These are phyloP conservation scores for Pristionchus exspectatus DNA, from an alignment of 2,888 invertebrate genomes.

Conservation along the genomic window DNA sequence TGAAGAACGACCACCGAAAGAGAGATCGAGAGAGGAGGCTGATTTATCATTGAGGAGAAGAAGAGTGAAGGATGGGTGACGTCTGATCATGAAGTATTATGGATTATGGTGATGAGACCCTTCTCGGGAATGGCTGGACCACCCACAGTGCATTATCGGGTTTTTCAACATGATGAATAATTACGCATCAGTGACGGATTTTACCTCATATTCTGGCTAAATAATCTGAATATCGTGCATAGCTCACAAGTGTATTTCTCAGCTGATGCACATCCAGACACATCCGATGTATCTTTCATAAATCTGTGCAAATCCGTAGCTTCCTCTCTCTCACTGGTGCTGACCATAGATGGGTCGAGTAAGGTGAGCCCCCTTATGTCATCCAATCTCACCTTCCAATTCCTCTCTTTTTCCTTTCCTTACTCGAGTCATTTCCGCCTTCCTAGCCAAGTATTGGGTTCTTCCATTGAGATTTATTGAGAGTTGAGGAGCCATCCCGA, in stretches of 20 bases:
- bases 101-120: too few species aligned
- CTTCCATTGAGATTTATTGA: slow-evolving; percentile 9
- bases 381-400: background rate
- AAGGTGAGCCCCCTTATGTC: slow-evolving; percentile 1
- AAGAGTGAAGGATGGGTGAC: background rate
- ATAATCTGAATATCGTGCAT: too few species aligned
- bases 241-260: too few species aligned
- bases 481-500: slow-evolving; percentile 16
- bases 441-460: slow-evolving; percentile 20
- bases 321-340: background rate
- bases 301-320: background rate
- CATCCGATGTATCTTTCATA: background rate
- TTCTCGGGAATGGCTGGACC: too few species aligned
- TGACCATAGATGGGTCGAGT: background rate
- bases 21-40: background rate
- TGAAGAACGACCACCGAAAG: background rate
- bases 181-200: too few species aligned
- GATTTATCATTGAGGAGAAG: background rate
- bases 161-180: too few species aligned
- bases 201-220: too few species aligned
- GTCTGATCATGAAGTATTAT: too few species aligned
- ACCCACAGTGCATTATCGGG: too few species aligned
- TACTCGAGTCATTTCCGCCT: slow-evolving; percentile 44
- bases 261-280: background rate
- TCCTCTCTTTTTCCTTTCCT: background rate